phyloP scores from a whole-genome alignment of 2,113 vertebrate species.

The Oxygymnocypris stewartii region DNA sequence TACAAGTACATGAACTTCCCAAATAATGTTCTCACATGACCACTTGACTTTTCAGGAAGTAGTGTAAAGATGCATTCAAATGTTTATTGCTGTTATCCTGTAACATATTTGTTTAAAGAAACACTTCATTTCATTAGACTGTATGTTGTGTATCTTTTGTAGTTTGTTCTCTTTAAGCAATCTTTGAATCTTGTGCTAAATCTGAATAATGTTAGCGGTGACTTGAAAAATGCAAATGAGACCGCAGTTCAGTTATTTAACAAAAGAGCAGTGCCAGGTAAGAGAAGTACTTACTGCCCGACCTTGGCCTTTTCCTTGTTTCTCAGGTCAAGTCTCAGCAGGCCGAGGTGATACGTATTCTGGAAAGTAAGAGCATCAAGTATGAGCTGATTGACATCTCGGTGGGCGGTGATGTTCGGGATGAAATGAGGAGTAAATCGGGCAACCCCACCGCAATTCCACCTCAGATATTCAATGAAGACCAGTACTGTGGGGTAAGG shows the following conservation, averaged over 20 bases:
- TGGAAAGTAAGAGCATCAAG: constrained; percentile 90
- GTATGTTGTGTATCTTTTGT: neutral
- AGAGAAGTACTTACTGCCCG: neutral
- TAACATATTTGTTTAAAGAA: neutral
- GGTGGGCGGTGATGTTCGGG: constrained; percentile 82
- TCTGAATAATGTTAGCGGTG: neutral
- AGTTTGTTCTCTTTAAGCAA: neutral
- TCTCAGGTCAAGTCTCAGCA: constrained; percentile 93
- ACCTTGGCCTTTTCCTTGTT: neutral
- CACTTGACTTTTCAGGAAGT: neutral
- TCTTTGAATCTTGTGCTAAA: neutral
- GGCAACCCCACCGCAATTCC: constrained; percentile 88
- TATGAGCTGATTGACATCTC: constrained; percentile 94
- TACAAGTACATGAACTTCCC: no score
- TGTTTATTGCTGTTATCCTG: neutral
- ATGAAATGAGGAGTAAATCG: constrained; percentile 89
- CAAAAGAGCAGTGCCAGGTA: neutral
- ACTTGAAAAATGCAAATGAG: neutral
- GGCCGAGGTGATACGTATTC: constrained; percentile 88
- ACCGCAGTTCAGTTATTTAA: neutral
- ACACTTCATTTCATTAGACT: neutral
- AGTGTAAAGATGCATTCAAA: neutral
- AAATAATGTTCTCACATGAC: neutral
- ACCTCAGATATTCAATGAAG: constrained; percentile 93
- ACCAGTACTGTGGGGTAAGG: constrained; percentile 94